phyloP scores from a whole-genome alignment of 2,113 vertebrate genomes.

The Gavia stellata region DNA sequence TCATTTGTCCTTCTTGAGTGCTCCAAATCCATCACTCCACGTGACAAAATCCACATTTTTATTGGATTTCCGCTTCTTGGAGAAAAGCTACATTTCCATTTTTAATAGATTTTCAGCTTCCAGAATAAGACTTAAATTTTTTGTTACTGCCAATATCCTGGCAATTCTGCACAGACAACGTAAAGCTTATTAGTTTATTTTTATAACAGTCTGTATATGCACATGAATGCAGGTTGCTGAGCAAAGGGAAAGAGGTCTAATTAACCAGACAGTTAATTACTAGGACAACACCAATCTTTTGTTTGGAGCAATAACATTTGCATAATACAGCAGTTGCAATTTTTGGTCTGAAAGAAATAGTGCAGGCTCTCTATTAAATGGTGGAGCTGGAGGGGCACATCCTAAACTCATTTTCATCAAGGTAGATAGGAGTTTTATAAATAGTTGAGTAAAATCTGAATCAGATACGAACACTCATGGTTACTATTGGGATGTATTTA shows the following conservation, averaged over 20 bases:
- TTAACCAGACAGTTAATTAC: constrained; percentile 58
- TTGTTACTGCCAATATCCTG: not conserved
- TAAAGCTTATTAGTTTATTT: constrained; percentile 23
- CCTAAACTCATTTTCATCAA: not conserved
- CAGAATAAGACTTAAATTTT: not conserved
- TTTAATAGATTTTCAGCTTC: constrained; percentile 38
- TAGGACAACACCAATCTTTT: constrained; percentile 27
- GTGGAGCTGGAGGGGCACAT: not conserved
- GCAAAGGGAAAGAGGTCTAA: constrained; percentile 37
- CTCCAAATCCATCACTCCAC: constrained; percentile 49
- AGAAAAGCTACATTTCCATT: constrained; percentile 32
- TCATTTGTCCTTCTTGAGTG: constrained; percentile 58
- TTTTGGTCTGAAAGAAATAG: constrained; percentile 15
- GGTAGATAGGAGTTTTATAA: not conserved
- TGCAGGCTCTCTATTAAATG: not conserved
- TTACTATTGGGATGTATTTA: not conserved
- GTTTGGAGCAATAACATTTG: constrained; percentile 46
- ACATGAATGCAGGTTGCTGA: constrained; percentile 51
- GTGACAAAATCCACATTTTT: constrained; percentile 48
- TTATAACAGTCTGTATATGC: not conserved
- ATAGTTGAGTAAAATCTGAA: not conserved
- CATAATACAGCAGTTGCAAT: constrained; percentile 18
- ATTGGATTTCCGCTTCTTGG: constrained; percentile 4
- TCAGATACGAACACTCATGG: fast-evolving
- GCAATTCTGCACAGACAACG: not conserved